phyloP scores from a whole-genome alignment of 1,140 invertebrate species.

The Hyposmocoma kahamanoa region DNA sequence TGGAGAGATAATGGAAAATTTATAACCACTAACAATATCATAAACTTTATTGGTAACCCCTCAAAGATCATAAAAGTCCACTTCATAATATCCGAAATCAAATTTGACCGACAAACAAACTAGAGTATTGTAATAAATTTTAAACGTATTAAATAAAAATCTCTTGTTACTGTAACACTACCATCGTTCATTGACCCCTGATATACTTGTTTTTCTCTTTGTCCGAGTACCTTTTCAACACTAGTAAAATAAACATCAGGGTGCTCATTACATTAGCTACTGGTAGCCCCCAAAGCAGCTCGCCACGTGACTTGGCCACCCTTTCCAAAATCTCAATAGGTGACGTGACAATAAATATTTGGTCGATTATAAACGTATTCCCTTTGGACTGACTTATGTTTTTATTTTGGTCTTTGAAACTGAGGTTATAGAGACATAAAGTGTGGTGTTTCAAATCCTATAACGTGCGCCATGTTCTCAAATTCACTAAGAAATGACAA shows the following conservation, averaged over 20 bases:
- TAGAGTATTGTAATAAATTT: constrained; percentile 48
- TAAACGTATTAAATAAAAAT: constrained; percentile 56
- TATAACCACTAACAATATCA: constrained; percentile 21
- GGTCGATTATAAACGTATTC: constrained; percentile 42
- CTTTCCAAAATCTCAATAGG: constrained; percentile 34
- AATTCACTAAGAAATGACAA: too few species aligned
- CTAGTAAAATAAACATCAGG: too few species aligned
- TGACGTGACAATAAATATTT: constrained; percentile 55
- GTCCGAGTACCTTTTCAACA: neutral
- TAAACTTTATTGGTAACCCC: constrained; percentile 42
- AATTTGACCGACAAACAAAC: constrained; percentile 44
- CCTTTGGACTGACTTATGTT: constrained; percentile 7
- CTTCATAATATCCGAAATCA: constrained; percentile 43
- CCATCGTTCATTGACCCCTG: constrained; percentile 24
- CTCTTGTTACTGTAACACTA: constrained; percentile 17
- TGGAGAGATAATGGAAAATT: constrained; percentile 8
- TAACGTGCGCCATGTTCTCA: too few species aligned
- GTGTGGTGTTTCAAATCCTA: too few species aligned
- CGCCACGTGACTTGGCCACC: constrained; percentile 47
- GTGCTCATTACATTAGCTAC: too few species aligned
- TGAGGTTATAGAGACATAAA: too few species aligned
- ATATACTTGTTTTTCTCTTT: neutral
- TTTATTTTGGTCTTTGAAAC: too few species aligned
- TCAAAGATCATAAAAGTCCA: constrained; percentile 43
- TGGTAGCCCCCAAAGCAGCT: constrained; percentile 20